Conservation (phyloP, 2,888 invertebrate genomes). For the Tholera decimalis region DNA sequence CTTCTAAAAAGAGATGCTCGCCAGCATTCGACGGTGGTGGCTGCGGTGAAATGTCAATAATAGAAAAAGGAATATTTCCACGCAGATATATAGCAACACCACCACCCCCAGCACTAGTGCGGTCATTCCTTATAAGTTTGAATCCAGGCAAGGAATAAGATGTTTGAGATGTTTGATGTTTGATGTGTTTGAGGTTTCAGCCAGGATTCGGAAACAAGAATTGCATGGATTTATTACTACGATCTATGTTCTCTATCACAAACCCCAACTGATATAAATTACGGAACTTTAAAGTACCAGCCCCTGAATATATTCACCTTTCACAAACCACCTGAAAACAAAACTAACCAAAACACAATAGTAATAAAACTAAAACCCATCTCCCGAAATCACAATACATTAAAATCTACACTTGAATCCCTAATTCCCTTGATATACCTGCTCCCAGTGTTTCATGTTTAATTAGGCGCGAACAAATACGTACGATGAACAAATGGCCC, state of each 20-base stretch:
- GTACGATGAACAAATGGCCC: conserved; percentile 86
- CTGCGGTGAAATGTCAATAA: no score
- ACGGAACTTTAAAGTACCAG: conserved; percentile 23
- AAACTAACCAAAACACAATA: conserved; percentile 46
- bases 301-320: conserved; percentile 13
- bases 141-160: no score
- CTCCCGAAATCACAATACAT: conserved; percentile 63
- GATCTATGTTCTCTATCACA: not conserved
- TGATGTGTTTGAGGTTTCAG: no score
- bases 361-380: conserved; percentile 55
- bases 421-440: conserved; percentile 78
- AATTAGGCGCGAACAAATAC: conserved; percentile 90
- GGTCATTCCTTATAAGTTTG: no score
- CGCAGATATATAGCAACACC: no score
- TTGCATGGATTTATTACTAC: not conserved
- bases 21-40: no score
- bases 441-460: conserved; percentile 83
- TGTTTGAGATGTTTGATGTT: no score
- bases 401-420: conserved; percentile 72
- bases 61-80: no score
- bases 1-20: no score
- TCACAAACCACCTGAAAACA: conserved; percentile 21
- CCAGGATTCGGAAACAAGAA: no score
- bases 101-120: no score
- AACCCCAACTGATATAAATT: conserved; percentile 12